Base-by-base conservation (phyloP, 2,888 invertebrate genomes). In the Hetaerina titia region DNA sequence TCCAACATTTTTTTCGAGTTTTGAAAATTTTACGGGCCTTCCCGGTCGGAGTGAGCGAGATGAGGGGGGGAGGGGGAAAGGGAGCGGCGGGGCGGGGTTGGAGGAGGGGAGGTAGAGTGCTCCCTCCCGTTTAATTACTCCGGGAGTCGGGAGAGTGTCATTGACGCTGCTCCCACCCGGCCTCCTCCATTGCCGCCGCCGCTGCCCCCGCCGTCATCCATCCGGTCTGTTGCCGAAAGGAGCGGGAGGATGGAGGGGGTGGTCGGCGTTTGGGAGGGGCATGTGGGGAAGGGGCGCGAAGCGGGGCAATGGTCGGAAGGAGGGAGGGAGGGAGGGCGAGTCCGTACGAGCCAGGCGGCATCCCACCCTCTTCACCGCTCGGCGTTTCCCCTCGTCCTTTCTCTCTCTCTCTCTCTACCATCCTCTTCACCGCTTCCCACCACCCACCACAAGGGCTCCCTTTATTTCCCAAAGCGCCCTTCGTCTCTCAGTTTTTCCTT, bases 141-240 rank as follows among this genome's bases (percentile, higher is more conserved):
- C 81, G 81, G 81, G 81, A 81, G 81, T 25, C 81, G 81, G 81
- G 81, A 19, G 31, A 81, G 81, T 81, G 81, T 81, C 81, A 81
- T 81, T 81, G 81, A 81, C 81, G 81, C 81, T 17, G 17, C 31
- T 13, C 25, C 11, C 25, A 9, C 81, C 5, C 8, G 25, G 25
- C 31, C 81, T 22, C 31, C 81, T 9, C 31, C 13, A 6, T 11
- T 81, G 11, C 31, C 60, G 81, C 25, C 81, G 69, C 19, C 22
- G 69, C 69, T n/a, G n/a, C n/a, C n/a, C 25, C 31, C 81, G 81
- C 81, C 81, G n/a, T 11, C 81, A 81, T 81, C 81, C 81, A 81
- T 81, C 81, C 81, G 81, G 81, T 81, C 81, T 81, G 81, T 31
- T 81, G 81, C 81, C 81, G 81, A 81, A 81, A 81, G 81, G 81